phyloP scores from a whole-genome alignment of 1,140 invertebrate genomes.

The Aphis craccivora region DNA sequence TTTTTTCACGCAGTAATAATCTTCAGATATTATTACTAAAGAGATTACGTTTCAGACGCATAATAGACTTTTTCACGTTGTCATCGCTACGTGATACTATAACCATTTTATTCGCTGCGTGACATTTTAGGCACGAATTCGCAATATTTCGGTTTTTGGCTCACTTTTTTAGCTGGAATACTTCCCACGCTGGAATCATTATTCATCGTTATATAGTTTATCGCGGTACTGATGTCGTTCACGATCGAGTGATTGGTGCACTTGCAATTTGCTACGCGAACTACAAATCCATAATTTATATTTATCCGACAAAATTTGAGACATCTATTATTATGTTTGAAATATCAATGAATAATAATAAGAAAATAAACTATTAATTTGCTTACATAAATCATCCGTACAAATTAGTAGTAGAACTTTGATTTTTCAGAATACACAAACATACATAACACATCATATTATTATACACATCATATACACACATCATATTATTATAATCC shows the following conservation, averaged over 20 bases:
- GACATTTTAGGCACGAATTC: background rate
- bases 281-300: background rate
- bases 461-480: too few species aligned
- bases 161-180: background rate
- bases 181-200: background rate
- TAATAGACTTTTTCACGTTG: background rate
- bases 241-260: background rate
- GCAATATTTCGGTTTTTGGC: background rate
- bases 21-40: slow-evolving; percentile 12
- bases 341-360: background rate
- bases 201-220: background rate
- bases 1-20: slow-evolving; percentile 4
- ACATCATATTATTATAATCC: too few species aligned
- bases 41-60: background rate
- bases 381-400: background rate
- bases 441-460: too few species aligned
- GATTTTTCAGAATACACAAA: background rate
- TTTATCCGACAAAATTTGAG: background rate
- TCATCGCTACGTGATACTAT: background rate
- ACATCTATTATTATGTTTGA: background rate
- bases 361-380: background rate
- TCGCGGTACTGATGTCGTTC: background rate
- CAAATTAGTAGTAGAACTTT: background rate
- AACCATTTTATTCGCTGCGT: background rate
- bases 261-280: background rate